Evolutionary conservation across 2,888 invertebrate genomes (phyloP).

Genomic region (Pyrochroa serraticornis): DNA sequence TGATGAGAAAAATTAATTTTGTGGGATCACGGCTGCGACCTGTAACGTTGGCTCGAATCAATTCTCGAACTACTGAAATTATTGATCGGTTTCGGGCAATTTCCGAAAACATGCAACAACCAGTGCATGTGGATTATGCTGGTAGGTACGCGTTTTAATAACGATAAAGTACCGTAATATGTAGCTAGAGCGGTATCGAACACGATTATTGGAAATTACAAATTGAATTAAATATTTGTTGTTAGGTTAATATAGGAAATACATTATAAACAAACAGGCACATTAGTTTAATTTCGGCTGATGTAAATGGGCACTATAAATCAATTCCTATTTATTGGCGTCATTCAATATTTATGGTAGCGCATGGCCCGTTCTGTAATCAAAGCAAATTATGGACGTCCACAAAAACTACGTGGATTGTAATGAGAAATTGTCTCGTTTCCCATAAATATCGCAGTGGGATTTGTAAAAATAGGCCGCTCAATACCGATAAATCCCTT

Average conservation of each 20-base stretch:
- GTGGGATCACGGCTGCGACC: no score
- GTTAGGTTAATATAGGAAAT: constrained; percentile 1
- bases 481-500: no score
- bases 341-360: constrained; percentile 14
- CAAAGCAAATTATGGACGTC: constrained; percentile 12
- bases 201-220: no score
- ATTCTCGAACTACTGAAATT: no score
- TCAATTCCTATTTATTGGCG: constrained; percentile 16
- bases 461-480: constrained; percentile 4
- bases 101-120: no score
- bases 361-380: constrained; percentile 17
- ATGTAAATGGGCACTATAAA: constrained; percentile 17
- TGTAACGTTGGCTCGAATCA: no score
- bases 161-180: no score
- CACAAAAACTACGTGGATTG: neutral
- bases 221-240: constrained; percentile 1
- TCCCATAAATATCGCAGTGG: neutral
- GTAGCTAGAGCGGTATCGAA: no score
- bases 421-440: neutral
- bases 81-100: no score
- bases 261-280: constrained; percentile 3
- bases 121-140: no score
- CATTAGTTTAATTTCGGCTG: constrained; percentile 19
- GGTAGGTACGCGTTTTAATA: no score
- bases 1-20: no score